Base-by-base conservation (phyloP, 1,140 invertebrate genomes). In the Ostrea denselamellosa region DNA sequence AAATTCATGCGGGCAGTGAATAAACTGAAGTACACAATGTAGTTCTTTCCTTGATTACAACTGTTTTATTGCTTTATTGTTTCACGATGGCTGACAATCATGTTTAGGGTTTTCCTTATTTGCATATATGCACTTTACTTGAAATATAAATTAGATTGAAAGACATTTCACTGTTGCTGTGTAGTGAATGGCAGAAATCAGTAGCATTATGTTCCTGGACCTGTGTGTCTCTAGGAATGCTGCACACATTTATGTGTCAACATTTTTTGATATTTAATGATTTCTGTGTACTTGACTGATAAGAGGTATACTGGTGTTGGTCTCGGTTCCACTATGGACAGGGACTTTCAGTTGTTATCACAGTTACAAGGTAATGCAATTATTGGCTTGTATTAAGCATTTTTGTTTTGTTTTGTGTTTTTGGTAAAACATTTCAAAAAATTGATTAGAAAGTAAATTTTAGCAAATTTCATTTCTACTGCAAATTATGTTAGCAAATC, bases 101-200 rank as follows among this genome's bases (percentile, higher is more conserved):
- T 77, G 68, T 77, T 77, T 9, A 25, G 68, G 68, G 9, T 77
- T 77, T 77, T 28, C 68, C 68, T 77, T 77, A 77, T 77, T 77
- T 77, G 68, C 68, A 77, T 77, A 77, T 34, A 34, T 77, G 68
- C 68, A 77, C 68, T 77, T 77, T 77, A 77, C 68, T 77, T 77
- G 68, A 77, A 77, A 77, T 77, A 77, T 25, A 77, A 77, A 77
- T 77, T 77, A 77, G 68, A 44, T 77, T 28, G 68, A 77, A 34
- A 77, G 68, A 77, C 68, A 77, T 77, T 77, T 28, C 68, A 28
- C 68, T 77, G 68, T 77, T 77, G 25, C 68, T 34, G 68, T 77
- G 68, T 77, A 10, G 25, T 77, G 14, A 77, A 77, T 77, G 68
- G 68, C 68, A 77, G 68, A 77, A 77, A 34, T 77, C 68, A 25